Percentiles rank a stretch among this genome's conserved stretches.
Evolutionary conservation across 2,113 vertebrate genomes (phyloP).

Genomic region (Tragelaphus buxtoni): DNA sequence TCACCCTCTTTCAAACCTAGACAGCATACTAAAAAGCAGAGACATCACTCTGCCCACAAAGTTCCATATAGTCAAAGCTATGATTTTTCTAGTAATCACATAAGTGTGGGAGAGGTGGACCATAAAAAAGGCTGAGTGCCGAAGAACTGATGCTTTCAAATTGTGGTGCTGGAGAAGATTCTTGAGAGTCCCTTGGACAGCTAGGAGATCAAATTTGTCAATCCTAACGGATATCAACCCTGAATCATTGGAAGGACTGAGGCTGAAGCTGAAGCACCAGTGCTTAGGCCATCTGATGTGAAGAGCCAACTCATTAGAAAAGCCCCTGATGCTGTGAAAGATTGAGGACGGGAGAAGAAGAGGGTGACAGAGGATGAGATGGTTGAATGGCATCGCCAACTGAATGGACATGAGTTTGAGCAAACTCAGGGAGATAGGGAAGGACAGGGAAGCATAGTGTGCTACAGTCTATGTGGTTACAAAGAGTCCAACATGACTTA

Average conservation of each 20-base stretch:
- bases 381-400: neutral
- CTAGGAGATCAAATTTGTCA: neutral
- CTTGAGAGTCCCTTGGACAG: neutral
- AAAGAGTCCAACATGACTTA: neutral
- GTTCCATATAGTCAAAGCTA: neutral
- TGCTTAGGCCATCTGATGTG: neutral
- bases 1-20: neutral
- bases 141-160: neutral
- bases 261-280: neutral
- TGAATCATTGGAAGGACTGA: neutral
- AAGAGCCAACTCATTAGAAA: neutral
- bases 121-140: neutral
- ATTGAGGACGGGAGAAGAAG: neutral
- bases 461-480: neutral
- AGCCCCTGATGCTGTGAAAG: neutral
- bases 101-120: neutral
- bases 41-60: neutral
- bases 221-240: neutral
- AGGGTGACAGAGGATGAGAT: neutral
- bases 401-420: neutral
- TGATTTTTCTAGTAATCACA: neutral
- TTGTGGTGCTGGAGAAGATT: neutral
- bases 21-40: neutral
- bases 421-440: neutral
- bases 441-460: neutral